Evolutionary conservation across 2,113 vertebrate species (phyloP).

Genomic region (Scartelaos histophorus): DNA sequence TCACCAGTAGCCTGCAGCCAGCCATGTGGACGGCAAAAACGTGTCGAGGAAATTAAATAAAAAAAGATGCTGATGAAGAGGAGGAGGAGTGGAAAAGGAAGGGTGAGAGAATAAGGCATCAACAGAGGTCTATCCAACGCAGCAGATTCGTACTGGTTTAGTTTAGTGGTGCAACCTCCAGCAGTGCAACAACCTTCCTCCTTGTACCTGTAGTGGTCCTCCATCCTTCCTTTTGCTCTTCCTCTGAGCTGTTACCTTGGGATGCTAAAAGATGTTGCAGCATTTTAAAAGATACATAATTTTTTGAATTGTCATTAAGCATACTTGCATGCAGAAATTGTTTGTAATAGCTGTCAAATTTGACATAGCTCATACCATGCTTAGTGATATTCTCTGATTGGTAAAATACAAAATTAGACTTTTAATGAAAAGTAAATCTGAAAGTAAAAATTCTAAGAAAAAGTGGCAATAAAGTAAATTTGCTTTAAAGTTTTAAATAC

Average conservation of each 20-base stretch:
- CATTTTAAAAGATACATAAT: conserved; percentile 30
- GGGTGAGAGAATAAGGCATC: conserved; percentile 27
- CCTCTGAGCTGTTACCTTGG: conserved; percentile 32
- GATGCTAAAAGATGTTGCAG: conserved; percentile 41
- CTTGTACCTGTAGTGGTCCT: conserved; percentile 18
- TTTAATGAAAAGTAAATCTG: too few relatives aligned
- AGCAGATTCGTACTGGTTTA: conserved; percentile 51
- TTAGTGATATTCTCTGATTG: too few relatives aligned
- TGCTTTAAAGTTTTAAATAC: too few relatives aligned
- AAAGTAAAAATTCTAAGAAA: too few relatives aligned
- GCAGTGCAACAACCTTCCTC: conserved; percentile 49
- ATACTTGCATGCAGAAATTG: background rate
- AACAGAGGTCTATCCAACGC: conserved; percentile 45
- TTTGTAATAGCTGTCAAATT: too few relatives aligned
- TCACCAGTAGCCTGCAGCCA: conserved; percentile 53
- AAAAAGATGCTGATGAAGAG: conserved; percentile 34
- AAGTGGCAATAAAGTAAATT: too few relatives aligned
- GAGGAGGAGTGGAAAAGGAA: background rate
- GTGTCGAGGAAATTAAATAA: conserved; percentile 46
- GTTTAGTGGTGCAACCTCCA: conserved; percentile 33
- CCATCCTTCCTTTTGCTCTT: conserved; percentile 25
- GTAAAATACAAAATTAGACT: too few relatives aligned
- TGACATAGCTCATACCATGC: too few relatives aligned
- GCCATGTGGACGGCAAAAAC: conserved; percentile 68
- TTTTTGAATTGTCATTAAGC: background rate